Evolutionary conservation across 2,797 vertebrate genomes (phyloP).

Genomic region (Vireo griseus): DNA sequence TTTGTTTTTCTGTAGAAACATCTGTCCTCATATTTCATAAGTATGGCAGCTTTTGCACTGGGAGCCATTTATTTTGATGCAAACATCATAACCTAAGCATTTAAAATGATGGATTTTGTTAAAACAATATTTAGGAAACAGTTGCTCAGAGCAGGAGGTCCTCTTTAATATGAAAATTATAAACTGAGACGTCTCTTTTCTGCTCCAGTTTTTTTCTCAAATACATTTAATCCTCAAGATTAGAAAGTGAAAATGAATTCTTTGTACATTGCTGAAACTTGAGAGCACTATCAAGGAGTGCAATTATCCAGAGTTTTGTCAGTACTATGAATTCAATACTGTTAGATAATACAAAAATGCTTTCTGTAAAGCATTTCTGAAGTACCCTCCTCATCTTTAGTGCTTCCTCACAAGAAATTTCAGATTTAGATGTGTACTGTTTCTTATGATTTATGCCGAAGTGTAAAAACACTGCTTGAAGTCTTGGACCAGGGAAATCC

Average conservation of each 20-base stretch:
- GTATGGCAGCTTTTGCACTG: background rate
- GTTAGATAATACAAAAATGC: fast-evolving
- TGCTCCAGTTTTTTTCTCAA: background rate
- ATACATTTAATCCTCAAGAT: slow-evolving; percentile 21
- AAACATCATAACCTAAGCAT: background rate
- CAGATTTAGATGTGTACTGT: background rate
- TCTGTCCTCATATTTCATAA: background rate
- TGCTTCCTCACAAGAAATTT: background rate
- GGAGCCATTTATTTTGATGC: slow-evolving; percentile 24
- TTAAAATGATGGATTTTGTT: background rate
- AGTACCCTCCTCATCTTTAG: background rate
- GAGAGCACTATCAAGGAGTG: background rate
- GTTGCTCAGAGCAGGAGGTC: slow-evolving; percentile 3
- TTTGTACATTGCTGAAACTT: slow-evolving; percentile 9
- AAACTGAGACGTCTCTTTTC: slow-evolving; percentile 4
- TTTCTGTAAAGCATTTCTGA: background rate
- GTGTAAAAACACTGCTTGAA: background rate
- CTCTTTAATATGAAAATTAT: background rate
- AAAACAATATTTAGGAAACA: background rate
- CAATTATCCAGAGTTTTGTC: slow-evolving; percentile 24
- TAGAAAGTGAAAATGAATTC: slow-evolving; percentile 33
- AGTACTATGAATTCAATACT: background rate
- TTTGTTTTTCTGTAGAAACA: slow-evolving; percentile 2
- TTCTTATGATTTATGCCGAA: background rate
- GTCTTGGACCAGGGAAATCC: background rate